phyloP scores from a whole-genome alignment of 2,888 invertebrate species.

The Danaus chrysippus region DNA sequence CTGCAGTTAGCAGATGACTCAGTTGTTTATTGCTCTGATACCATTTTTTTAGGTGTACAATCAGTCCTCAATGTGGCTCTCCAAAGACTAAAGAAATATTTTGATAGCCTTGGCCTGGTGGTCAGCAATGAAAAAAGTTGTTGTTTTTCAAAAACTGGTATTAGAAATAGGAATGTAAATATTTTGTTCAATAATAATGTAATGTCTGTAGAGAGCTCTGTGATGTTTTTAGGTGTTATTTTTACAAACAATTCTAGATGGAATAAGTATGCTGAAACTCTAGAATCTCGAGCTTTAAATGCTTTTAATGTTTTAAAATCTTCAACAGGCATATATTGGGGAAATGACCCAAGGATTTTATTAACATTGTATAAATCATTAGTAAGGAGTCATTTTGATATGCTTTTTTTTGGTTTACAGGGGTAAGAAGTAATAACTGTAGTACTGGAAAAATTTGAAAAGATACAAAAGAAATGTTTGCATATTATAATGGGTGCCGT shows the following conservation, averaged over 20 bases:
- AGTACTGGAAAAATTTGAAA: slow-evolving; percentile 14
- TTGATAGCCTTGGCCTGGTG: slow-evolving; percentile 9
- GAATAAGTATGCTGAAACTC: slow-evolving; percentile 12
- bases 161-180: slow-evolving; percentile 7
- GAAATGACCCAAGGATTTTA: slow-evolving; percentile 18
- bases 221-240: slow-evolving; percentile 11
- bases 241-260: slow-evolving; percentile 5
- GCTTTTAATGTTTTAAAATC: slow-evolving; percentile 17
- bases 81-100: slow-evolving; percentile 1
- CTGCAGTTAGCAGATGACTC: slow-evolving; percentile 17
- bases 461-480: slow-evolving; percentile 20
- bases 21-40: slow-evolving; percentile 9
- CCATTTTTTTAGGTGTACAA: neutral
- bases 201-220: slow-evolving; percentile 1
- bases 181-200: slow-evolving; percentile 13
- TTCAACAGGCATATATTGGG: neutral
- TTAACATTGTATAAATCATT: slow-evolving; percentile 22
- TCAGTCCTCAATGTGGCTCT: slow-evolving; percentile 1
- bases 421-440: slow-evolving; percentile 6
- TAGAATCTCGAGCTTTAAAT: slow-evolving; percentile 11
- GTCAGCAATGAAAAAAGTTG: slow-evolving; percentile 11
- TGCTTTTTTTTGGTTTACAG: slow-evolving; percentile 20
- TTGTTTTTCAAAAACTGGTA: slow-evolving; percentile 2
- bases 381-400: slow-evolving; percentile 27
- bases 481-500: slow-evolving; percentile 23